phyloP scores from a whole-genome alignment of 2,888 invertebrate species.

The Drosophila heteroneura region DNA sequence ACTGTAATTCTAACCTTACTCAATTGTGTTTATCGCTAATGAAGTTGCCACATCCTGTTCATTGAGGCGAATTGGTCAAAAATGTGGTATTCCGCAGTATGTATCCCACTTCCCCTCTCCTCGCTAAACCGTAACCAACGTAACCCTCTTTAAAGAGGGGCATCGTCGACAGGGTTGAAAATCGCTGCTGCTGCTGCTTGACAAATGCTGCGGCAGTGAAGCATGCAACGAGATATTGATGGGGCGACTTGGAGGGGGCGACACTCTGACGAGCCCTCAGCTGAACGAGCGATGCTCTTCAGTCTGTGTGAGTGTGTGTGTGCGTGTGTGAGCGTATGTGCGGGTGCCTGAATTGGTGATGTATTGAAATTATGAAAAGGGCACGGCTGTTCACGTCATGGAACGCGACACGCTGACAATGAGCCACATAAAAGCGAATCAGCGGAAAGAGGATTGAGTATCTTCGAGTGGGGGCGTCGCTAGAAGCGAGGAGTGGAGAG shows the following conservation, averaged over 20 bases:
- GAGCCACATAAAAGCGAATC: conserved; percentile 63
- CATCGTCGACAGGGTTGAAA: conserved; percentile 38
- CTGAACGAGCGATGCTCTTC: conserved; percentile 33
- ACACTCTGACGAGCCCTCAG: conserved; percentile 55
- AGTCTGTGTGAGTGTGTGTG: neutral
- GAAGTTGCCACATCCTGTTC: conserved; percentile 64
- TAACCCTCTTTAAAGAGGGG: neutral
- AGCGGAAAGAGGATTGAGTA: neutral
- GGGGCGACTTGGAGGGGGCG: neutral
- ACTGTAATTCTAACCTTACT: conserved; percentile 19
- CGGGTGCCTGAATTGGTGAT: conserved; percentile 49
- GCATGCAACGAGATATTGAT: conserved; percentile 36
- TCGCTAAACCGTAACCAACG: neutral
- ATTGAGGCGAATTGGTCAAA: conserved; percentile 32
- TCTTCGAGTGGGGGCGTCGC: neutral
- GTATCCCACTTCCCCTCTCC: neutral
- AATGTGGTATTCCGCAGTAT: conserved; percentile 26
- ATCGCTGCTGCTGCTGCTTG: conserved; percentile 39
- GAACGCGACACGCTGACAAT: conserved; percentile 66
- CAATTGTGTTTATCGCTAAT: conserved; percentile 54
- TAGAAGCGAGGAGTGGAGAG: neutral
- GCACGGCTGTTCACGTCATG: conserved; percentile 61
- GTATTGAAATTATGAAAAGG: conserved; percentile 78
- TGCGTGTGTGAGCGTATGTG: conserved; percentile 17
- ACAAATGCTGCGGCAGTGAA: conserved; percentile 67